Evolutionary conservation across 2,113 vertebrate genomes (phyloP), one percentile per base, ranked within the genome.

Genomic region (Odontesthes bonariensis): DNA sequence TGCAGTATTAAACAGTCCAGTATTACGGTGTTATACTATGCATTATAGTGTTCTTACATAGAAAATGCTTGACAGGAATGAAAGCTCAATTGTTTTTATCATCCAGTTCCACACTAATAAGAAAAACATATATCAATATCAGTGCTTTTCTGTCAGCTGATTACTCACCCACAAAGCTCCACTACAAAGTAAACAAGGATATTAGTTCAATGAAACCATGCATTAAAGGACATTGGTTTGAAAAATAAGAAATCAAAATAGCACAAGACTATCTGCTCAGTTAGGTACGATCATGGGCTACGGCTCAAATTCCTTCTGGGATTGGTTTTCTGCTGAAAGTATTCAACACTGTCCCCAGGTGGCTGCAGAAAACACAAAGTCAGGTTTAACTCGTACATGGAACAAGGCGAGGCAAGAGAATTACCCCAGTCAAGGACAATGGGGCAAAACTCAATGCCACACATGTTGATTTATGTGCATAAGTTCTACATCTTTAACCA

Each of bases 391-490:
- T 56, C 53, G 42, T 75, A 47, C 51, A 44, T 56, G 32, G 35
- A 69, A 65, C 54, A 44, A 57, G 47, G 20, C 63, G 27, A 69
- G 44, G 33, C 33, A 8, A 13, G 11, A 35, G 23, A 53, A 75
- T 57, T 44, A 52, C 82, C 75, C 69, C 72, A 89, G 60, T 79
- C 42, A 64, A 53, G 14, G 42, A 63, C 74, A 76, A 66, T 22
- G 14, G 65, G 23, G 49, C 54, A 62, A 74, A 63, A 38, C 32
- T 47, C 38, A 46, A 17, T 13, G 33, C 47, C 32, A 57, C 23
- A 6, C 9, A 17, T 22, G 17, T 31, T 47, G 70, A n/a, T 69
- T 38, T 46, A 38, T 49, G 58, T 49, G 5, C 54, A 59, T 17
- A 51, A 81, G 52, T 62, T 69, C 47, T 38, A 17, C 17, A 11